phyloP scores from a whole-genome alignment of 2,113 vertebrate genomes.

The Mirounga angustirostris region DNA sequence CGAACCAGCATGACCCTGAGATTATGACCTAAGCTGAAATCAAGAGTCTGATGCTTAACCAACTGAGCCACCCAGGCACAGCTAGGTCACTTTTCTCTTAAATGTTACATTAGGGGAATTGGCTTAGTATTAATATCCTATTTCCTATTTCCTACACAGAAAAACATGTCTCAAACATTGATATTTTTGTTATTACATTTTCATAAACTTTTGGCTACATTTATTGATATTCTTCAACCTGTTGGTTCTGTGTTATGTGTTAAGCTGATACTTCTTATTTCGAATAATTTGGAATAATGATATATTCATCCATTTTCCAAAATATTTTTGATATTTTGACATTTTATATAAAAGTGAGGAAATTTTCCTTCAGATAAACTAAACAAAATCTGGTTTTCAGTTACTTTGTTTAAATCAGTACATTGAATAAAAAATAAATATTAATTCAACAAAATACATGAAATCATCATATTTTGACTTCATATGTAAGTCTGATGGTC shows the following conservation, averaged over 20 bases:
- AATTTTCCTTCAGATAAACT: not conserved
- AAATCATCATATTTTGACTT: not conserved
- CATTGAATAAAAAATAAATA: not conserved
- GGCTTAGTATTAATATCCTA: not conserved
- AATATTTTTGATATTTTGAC: not conserved
- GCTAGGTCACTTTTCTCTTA: not conserved
- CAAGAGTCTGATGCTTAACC: not conserved
- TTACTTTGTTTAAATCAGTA: not conserved
- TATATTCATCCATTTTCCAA: not conserved
- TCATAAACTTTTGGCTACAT: not conserved
- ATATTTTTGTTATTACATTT: not conserved
- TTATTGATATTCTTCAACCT: not conserved
- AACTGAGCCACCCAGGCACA: not conserved
- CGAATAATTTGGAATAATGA: not conserved
- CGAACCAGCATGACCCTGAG: not conserved
- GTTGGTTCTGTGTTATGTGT: not conserved
- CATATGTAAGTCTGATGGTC: not conserved
- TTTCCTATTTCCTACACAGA: not conserved
- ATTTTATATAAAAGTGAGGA: not conserved
- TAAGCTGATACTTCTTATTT: not conserved
- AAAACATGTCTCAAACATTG: not conserved
- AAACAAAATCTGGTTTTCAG: not conserved
- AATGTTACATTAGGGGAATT: not conserved
- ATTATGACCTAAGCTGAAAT: not conserved
- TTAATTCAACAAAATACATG: not conserved